phyloP scores from a whole-genome alignment of 2,888 invertebrate genomes.

The Heliconius cydno region DNA sequence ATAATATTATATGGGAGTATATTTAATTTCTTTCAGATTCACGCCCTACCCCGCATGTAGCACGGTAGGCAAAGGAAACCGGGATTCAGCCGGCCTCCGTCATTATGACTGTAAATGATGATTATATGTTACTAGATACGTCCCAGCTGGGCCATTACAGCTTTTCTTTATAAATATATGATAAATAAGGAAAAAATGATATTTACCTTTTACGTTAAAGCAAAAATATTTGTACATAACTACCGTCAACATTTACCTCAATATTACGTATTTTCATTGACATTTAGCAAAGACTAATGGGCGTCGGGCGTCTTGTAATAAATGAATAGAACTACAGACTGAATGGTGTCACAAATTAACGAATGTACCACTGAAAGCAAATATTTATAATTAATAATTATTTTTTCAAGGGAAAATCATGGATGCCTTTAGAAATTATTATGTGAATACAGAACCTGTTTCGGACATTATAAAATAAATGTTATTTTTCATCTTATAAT shows the following conservation, averaged over 20 bases:
- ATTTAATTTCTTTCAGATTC: neutral
- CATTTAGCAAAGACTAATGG: slow-evolving; percentile 16
- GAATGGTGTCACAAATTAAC: slow-evolving; percentile 26
- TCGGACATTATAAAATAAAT: neutral
- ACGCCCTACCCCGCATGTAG: neutral
- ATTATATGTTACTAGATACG: too few relatives aligned
- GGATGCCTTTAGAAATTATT: slow-evolving; percentile 8
- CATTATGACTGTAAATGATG: too few relatives aligned
- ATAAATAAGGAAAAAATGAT: neutral
- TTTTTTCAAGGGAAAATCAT: slow-evolving; percentile 5
- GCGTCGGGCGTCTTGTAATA: neutral
- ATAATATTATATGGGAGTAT: too few relatives aligned
- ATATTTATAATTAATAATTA: slow-evolving; percentile 25
- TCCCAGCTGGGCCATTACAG: neutral
- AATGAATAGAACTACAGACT: neutral
- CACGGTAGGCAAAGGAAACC: too few relatives aligned
- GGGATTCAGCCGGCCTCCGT: too few relatives aligned
- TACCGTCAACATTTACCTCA: slow-evolving; percentile 10
- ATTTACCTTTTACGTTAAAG: slow-evolving; percentile 1
- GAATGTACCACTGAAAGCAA: neutral
- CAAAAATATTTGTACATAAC: slow-evolving; percentile 10
- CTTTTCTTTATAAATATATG: neutral
- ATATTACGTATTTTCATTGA: slow-evolving; percentile 13
- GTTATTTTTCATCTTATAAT: neutral
- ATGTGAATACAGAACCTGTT: slow-evolving; percentile 5